A percentile compares a stretch with the other conserved stretches of the same genome.
Evolutionary conservation across 2,888 invertebrate genomes (phyloP).

Genomic region (Coleophora deauratella): DNA sequence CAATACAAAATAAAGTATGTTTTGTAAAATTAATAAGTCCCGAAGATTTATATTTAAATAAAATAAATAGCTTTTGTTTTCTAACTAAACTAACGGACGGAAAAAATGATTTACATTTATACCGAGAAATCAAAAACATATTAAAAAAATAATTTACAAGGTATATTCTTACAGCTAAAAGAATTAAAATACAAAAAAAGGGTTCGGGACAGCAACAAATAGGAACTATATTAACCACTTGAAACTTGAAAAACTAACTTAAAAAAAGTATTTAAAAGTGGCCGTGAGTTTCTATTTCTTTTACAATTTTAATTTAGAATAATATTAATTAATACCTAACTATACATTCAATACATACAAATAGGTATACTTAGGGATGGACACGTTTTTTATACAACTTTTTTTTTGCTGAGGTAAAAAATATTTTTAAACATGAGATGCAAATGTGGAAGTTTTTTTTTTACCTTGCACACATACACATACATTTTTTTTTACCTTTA

Average conservation of each 20-base stretch:
- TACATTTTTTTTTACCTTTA: too few relatives aligned
- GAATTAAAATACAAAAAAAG: conserved; percentile 11
- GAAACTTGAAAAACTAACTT: conserved; percentile 22
- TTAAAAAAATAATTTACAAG: conserved; percentile 11
- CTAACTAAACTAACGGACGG: conserved; percentile 30
- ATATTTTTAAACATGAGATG: too few relatives aligned
- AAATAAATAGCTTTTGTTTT: conserved; percentile 10
- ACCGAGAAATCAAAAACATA: conserved; percentile 4
- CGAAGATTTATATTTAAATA: background rate
- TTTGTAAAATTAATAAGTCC: background rate
- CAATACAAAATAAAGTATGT: background rate
- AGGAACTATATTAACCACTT: conserved; percentile 66
- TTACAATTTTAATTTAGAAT: background rate
- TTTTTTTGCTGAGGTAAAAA: too few relatives aligned
- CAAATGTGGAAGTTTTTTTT: too few relatives aligned
- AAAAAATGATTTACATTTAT: conserved; percentile 15
- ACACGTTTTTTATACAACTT: conserved; percentile 20
- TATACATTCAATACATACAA: conserved; percentile 33
- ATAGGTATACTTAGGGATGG: conserved; percentile 24
- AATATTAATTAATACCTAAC: conserved; percentile 22
- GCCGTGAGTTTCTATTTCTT: conserved; percentile 36
- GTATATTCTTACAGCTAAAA: background rate
- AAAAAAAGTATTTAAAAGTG: conserved; percentile 29
- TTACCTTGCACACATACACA: too few relatives aligned
- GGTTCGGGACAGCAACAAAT: conserved; percentile 26